Evolutionary conservation across 2,797 vertebrate species (phyloP).

Genomic region (Cottoperca gobio): DNA sequence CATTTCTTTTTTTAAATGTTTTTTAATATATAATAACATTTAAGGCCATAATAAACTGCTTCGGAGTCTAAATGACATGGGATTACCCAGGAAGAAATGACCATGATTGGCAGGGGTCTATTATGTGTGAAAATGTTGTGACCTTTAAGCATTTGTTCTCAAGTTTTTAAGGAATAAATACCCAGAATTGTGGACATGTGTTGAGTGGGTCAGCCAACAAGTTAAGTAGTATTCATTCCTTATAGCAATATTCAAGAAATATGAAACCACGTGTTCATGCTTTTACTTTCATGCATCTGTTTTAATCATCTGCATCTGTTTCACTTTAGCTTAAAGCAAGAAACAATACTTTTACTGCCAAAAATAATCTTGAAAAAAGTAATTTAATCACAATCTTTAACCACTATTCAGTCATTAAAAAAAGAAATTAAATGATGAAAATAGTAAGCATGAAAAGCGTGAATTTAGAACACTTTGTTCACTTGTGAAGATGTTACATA

Average conservation of each 20-base stretch:
- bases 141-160: constrained; percentile 6
- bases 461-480: background rate
- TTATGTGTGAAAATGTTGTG: constrained; percentile 25
- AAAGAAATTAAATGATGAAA: background rate
- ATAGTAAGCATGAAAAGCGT: background rate
- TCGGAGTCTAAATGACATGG: constrained; percentile 21
- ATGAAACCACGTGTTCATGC: constrained; percentile 4
- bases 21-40: constrained; percentile 22
- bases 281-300: constrained; percentile 19
- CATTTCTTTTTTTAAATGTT: background rate
- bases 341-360: constrained; percentile 1
- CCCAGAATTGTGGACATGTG: background rate
- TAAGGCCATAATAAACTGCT: constrained; percentile 17
- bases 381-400: no score
- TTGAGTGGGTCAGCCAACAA: background rate
- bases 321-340: constrained; percentile 21
- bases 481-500: background rate
- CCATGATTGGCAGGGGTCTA: background rate
- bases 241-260: background rate
- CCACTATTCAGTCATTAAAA: no score
- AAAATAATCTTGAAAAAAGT: no score
- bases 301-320: constrained; percentile 1
- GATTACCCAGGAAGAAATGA: background rate
- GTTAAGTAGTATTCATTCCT: background rate
- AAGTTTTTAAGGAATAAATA: constrained; percentile 1